These are phyloP conservation scores for Sitta europaea DNA, from an alignment of 2,113 vertebrate genomes.

Conservation along the genomic window DNA sequence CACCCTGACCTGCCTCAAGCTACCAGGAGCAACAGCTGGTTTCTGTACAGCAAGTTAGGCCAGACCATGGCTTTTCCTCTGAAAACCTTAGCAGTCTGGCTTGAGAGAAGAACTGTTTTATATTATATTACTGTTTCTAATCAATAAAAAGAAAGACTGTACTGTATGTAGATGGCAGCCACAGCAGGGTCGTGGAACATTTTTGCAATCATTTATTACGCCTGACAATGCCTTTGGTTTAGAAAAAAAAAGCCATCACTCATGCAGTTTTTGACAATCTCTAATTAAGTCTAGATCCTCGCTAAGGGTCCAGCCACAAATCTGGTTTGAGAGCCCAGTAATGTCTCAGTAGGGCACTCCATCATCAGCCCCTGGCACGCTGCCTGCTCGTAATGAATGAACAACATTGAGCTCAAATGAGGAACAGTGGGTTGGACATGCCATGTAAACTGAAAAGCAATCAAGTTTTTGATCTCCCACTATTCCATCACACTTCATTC, in stretches of 20 bases:
- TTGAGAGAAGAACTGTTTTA: neutral
- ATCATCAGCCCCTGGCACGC: slow-evolving; percentile 3
- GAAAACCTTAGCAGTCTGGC: neutral
- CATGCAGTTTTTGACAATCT: slow-evolving; percentile 8
- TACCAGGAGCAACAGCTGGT: neutral
- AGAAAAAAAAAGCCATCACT: neutral
- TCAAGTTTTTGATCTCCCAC: neutral
- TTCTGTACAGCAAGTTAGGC: neutral
- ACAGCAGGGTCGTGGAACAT: neutral
- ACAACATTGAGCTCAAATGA: neutral
- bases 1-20: neutral
- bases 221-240: slow-evolving; percentile 20
- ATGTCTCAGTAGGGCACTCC: slow-evolving; percentile 18
- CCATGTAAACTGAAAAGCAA: neutral
- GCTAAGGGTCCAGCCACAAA: slow-evolving; percentile 1
- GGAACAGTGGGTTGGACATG: neutral
- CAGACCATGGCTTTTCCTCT: neutral
- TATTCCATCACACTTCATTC: slow-evolving; percentile 3
- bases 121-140: neutral
- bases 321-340: slow-evolving; percentile 18
- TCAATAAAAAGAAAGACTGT: neutral
- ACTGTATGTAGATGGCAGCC: neutral
- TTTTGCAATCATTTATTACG: slow-evolving; percentile 9
- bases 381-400: neutral
- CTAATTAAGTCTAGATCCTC: slow-evolving; percentile 26